phyloP scores from a whole-genome alignment of 2,797 vertebrate species.

The Triplophysa yarkandensis region DNA sequence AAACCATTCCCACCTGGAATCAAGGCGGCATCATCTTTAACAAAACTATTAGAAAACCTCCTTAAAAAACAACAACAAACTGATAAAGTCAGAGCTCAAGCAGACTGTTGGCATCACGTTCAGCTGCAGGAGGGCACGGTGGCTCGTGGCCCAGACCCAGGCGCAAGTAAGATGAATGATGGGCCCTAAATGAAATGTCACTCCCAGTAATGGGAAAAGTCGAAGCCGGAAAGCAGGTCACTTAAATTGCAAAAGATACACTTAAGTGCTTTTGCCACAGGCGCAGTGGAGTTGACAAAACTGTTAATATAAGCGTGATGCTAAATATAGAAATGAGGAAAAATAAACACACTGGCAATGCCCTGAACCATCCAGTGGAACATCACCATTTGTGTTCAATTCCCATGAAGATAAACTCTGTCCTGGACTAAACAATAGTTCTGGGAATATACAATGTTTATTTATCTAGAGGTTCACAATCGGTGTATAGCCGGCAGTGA shows the following conservation, averaged over 20 bases:
- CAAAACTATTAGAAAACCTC: neutral
- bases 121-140: constrained; percentile 33
- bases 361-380: constrained; percentile 38
- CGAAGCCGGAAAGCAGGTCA: constrained; percentile 73
- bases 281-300: constrained; percentile 70
- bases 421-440: neutral
- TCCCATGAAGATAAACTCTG: constrained; percentile 12
- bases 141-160: constrained; percentile 48
- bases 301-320: constrained; percentile 71
- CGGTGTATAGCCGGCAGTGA: neutral
- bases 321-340: constrained; percentile 63
- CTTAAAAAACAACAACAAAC: constrained; percentile 5
- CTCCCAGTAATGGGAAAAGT: constrained; percentile 76
- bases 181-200: constrained; percentile 79
- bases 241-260: constrained; percentile 77
- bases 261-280: constrained; percentile 72
- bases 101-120: neutral
- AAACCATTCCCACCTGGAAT: too few relatives aligned
- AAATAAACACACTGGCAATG: constrained; percentile 35
- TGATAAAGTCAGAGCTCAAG: neutral
- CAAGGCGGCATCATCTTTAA: neutral
- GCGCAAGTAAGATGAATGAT: constrained; percentile 72
- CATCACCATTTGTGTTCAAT: constrained; percentile 13
- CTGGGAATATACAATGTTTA: neutral
- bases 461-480: neutral